phyloP scores from a whole-genome alignment of 2,888 invertebrate species.

The Ellobium chinense region DNA sequence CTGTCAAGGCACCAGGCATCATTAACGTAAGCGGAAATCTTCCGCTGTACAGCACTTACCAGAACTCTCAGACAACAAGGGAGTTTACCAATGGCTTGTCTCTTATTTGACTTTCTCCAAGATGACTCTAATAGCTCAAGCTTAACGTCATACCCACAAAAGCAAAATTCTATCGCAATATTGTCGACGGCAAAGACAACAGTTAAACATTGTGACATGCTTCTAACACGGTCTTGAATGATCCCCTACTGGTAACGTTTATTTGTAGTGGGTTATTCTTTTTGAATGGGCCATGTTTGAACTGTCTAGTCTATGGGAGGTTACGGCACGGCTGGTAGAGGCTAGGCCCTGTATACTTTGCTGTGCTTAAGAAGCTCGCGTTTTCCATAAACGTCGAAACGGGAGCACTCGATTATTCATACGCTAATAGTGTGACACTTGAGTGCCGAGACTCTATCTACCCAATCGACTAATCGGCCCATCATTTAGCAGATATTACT shows the following conservation, averaged over 20 bases:
- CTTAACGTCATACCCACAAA: neutral
- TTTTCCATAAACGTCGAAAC: slow-evolving; percentile 22
- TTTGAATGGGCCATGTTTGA: slow-evolving; percentile 26
- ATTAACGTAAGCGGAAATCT: too few species aligned
- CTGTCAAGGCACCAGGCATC: too few species aligned
- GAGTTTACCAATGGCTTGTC: neutral
- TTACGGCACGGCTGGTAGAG: neutral
- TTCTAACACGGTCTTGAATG: slow-evolving; percentile 5
- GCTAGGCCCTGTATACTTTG: slow-evolving; percentile 24
- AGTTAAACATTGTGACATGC: slow-evolving; percentile 34
- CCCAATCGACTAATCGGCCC: slow-evolving; percentile 7
- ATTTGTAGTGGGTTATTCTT: slow-evolving; percentile 4
- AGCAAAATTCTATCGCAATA: neutral
- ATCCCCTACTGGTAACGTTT: slow-evolving; percentile 15
- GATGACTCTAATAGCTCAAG: neutral
- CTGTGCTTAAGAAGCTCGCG: slow-evolving; percentile 12
- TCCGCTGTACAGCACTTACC: neutral
- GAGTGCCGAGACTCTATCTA: neutral
- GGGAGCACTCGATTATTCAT: slow-evolving; percentile 36
- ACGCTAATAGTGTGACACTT: slow-evolving; percentile 29
- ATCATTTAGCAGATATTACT: slow-evolving; percentile 14
- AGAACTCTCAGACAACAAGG: neutral
- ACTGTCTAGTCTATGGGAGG: neutral
- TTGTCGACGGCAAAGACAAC: slow-evolving; percentile 13
- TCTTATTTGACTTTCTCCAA: neutral